Evolutionary conservation across 2,888 invertebrate genomes (phyloP).

Genomic region (Lithosia quadra): DNA sequence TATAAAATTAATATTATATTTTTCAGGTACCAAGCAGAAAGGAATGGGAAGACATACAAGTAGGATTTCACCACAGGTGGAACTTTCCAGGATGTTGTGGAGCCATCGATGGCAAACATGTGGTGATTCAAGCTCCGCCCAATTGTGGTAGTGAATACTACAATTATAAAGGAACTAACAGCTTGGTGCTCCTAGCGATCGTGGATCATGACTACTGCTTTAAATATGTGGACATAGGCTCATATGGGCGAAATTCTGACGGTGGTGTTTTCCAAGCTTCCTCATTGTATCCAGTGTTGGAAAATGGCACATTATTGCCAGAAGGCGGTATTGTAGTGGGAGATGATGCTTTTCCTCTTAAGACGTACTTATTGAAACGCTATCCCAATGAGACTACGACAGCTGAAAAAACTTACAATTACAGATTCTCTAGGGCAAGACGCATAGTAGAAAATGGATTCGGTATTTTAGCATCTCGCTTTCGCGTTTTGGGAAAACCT

Average conservation of each 20-base stretch:
- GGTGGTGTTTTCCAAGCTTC: neutral
- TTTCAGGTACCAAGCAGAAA: neutral
- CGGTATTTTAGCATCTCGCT: no score
- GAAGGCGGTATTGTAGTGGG: no score
- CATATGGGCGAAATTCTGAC: neutral
- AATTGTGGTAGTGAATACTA: conserved; percentile 42
- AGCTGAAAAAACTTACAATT: no score
- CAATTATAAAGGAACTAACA: conserved; percentile 50
- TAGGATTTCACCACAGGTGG: conserved; percentile 33
- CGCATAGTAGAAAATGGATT: no score
- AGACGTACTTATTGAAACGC: no score
- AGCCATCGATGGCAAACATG: conserved; percentile 50
- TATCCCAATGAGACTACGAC: no score
- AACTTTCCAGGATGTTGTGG: conserved; percentile 47
- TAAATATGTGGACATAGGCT: neutral
- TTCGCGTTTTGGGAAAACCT: no score
- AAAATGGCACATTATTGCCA: neutral
- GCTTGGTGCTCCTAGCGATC: conserved; percentile 48
- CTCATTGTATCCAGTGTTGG: neutral
- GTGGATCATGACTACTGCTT: conserved; percentile 38
- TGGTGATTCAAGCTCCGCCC: conserved; percentile 31
- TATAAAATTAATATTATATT: no score
- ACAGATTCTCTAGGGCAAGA: no score
- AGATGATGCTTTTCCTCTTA: no score
- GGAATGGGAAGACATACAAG: conserved; percentile 38